Evolutionary conservation across 2,888 invertebrate genomes (phyloP), one percentile per base, ranked within the genome.

Genomic region (Rhodophaea formosa): DNA sequence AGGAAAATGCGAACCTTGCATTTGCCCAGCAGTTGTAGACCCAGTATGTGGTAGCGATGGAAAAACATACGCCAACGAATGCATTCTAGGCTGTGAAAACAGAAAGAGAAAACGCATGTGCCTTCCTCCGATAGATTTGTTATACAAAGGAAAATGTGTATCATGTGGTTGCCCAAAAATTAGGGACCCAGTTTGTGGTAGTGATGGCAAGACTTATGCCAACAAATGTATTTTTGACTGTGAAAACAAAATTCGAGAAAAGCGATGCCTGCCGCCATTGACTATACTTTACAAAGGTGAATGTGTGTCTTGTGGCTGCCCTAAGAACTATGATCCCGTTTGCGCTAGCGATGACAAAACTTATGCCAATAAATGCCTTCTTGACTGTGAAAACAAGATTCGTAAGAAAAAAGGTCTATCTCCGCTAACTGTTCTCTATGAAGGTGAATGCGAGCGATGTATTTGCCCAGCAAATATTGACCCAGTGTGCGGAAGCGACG

Each of bases 21-120:
- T 63, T 7, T 71, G 72, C 53, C 55, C 64, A 0, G 51, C 23
- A 23, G 23, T 23, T 23, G 35, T 47, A 8, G 54, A 59, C 8
- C 59, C 61, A 30, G 57, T 61, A 0, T 61, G 61, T n/a, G 59
- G 57, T 7, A 51, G 57, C 30, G 57, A 61, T 29, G 52, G 32
- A 3, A 15, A 29, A 12, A 61, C 61, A 8, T 61, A 61, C 14
- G 35, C 55, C 8, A 61, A 52, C 10, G 32, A 49, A 8, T 61
- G 61, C 39, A 15, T 39, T 10, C 14, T 59, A 14, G 54, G 46
- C 6, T 61, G 59, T 15, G 55, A 57, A 29, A 59, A 59, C 8
- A 46, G 39, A 46, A 61, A 15, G 43, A 53, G 57, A 6, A 8
- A 43, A n/a, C 49, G 49, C 7, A 15, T 56, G 12, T 57, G 54